These are phyloP conservation scores for Clitarchus hookeri DNA, from an alignment of 2,888 invertebrate species.

Conservation along the genomic window DNA sequence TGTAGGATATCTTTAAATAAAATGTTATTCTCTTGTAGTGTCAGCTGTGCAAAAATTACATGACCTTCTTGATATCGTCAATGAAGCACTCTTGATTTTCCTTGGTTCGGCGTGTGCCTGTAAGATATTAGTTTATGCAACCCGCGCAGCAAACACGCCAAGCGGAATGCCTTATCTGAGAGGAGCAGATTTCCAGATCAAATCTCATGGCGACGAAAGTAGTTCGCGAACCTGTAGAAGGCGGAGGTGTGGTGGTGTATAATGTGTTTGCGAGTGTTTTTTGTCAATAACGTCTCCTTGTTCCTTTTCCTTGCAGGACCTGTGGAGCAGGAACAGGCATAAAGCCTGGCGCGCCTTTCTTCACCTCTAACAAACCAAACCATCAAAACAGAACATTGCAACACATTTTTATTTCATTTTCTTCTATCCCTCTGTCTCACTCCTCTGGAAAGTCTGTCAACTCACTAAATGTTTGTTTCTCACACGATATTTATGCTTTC, in stretches of 20 bases:
- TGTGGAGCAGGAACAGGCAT: constrained; percentile 28
- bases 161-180: not conserved
- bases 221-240: not conserved
- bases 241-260: constrained; percentile 5
- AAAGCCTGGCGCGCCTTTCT: constrained; percentile 16
- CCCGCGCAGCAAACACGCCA: not conserved
- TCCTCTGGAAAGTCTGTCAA: not conserved
- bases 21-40: no score
- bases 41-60: no score
- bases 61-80: no score
- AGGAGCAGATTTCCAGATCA: no score
- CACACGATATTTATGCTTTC: constrained; percentile 1
- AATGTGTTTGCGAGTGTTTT: constrained; percentile 12
- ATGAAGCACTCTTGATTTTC: no score
- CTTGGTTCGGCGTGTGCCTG: no score
- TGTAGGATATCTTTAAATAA: no score
- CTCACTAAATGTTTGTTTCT: constrained; percentile 14
- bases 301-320: constrained; percentile 35
- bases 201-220: not conserved
- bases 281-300: constrained; percentile 19
- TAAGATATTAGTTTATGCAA: no score
- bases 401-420: not conserved
- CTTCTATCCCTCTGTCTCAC: constrained; percentile 20
- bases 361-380: constrained; percentile 16
- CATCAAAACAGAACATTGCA: constrained; percentile 5